Conservation (phyloP, 2,888 invertebrate genomes). For the Spicauda simplicius region DNA sequence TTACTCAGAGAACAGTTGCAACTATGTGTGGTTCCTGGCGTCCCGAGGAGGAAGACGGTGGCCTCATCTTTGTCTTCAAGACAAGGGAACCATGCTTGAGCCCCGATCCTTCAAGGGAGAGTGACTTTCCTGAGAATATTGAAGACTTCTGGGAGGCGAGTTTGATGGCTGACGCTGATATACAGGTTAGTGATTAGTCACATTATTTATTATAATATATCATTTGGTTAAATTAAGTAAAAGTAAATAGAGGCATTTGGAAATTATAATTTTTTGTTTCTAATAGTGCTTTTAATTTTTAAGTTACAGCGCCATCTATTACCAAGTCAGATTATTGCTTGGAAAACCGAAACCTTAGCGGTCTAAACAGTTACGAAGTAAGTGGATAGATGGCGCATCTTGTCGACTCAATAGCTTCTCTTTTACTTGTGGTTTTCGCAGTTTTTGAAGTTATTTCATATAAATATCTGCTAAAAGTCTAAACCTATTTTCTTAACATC, state of each 20-base stretch:
- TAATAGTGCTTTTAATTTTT: not conserved
- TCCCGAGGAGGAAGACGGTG: conserved; percentile 77
- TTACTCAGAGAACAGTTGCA: conserved; percentile 66
- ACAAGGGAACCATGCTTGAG: conserved; percentile 68
- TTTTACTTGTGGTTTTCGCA: no score
- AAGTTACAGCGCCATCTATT: conserved; percentile 42
- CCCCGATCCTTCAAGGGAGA: conserved; percentile 70
- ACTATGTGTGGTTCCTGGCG: conserved; percentile 83
- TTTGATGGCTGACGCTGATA: conserved; percentile 53
- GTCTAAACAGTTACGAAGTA: not conserved
- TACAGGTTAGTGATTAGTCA: conserved; percentile 56
- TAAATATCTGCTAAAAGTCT: no score
- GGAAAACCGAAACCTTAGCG: not conserved
- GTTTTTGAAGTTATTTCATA: no score
- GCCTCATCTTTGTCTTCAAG: conserved; percentile 72
- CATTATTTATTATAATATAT: not conserved
- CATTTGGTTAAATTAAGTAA: not conserved
- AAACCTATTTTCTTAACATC: no score
- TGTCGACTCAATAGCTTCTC: not conserved
- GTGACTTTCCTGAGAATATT: conserved; percentile 77
- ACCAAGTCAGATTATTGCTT: not conserved
- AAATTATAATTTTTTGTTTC: not conserved
- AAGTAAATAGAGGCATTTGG: not conserved
- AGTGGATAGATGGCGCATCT: not conserved
- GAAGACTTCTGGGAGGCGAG: conserved; percentile 77